Conservation (phyloP, 2,113 vertebrate species). For the Microcebus ravelobensis region DNA sequence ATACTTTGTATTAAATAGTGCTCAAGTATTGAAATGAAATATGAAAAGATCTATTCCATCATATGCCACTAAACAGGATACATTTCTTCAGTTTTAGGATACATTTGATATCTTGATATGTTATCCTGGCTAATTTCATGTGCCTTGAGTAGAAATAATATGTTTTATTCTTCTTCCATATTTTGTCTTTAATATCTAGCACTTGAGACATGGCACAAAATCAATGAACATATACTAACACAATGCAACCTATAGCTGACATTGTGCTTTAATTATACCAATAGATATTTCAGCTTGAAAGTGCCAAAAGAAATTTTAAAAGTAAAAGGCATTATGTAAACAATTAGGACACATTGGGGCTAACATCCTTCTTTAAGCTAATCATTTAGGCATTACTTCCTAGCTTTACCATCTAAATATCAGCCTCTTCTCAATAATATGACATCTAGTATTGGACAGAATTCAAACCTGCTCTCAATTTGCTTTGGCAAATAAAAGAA, state of each 20-base stretch:
- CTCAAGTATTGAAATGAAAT: constrained; percentile 9
- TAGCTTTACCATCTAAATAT: not conserved
- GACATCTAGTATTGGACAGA: not conserved
- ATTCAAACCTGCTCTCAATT: not conserved
- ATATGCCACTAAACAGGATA: not conserved
- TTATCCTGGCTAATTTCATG: constrained; percentile 7
- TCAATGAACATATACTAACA: not conserved
- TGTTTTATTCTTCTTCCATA: not conserved
- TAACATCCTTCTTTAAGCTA: not conserved
- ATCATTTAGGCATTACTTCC: not conserved
- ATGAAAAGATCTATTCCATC: not conserved
- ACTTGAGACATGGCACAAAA: not conserved
- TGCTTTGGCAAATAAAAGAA: not conserved
- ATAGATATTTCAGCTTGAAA: constrained; percentile 1
- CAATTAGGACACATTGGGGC: not conserved
- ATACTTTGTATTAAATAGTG: not conserved
- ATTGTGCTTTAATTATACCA: not conserved
- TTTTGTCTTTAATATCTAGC: not conserved
- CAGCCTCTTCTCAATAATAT: not conserved
- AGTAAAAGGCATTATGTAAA: constrained; percentile 25
- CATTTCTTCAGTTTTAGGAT: constrained; percentile 28
- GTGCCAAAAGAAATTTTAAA: not conserved
- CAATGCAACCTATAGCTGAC: not conserved
- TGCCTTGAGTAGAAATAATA: constrained; percentile 20
- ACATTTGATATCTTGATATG: not conserved